A percentile compares a stretch with the other conserved stretches of the same genome.
Evolutionary conservation across 1,140 invertebrate species (phyloP).

Genomic region (Elymnias hypermnestra): DNA sequence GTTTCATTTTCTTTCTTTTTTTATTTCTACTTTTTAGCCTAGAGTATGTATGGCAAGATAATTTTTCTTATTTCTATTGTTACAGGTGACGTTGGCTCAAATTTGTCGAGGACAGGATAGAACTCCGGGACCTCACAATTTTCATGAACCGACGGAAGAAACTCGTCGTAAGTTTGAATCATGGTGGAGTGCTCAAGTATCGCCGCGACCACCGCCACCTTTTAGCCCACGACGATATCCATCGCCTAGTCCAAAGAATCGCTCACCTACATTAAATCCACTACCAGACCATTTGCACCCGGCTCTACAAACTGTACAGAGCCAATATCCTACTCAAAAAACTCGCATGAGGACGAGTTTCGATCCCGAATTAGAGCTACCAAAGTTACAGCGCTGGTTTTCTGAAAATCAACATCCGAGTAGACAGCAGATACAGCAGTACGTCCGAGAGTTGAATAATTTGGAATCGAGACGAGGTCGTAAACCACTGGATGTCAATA

Average conservation of each 20-base stretch:
- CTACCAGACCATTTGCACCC: constrained; percentile 79
- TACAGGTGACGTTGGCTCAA: constrained; percentile 85
- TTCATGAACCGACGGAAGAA: constrained; percentile 84
- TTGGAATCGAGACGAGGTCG: constrained; percentile 93
- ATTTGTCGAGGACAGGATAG: constrained; percentile 82
- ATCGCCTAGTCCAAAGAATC: constrained; percentile 72
- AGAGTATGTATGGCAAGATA: too few relatives aligned
- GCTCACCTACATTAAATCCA: constrained; percentile 56
- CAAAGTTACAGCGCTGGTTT: constrained; percentile 96
- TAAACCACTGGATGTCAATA: constrained; percentile 96
- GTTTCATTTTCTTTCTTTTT: constrained; percentile 46
- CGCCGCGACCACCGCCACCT: constrained; percentile 78
- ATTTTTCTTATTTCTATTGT: constrained; percentile 42
- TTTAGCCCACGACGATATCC: constrained; percentile 76
- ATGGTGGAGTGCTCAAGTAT: constrained; percentile 82
- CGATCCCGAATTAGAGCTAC: constrained; percentile 96
- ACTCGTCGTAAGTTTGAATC: constrained; percentile 86
- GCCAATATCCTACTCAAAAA: constrained; percentile 88
- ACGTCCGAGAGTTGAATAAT: constrained; percentile 94
- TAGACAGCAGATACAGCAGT: constrained; percentile 95
- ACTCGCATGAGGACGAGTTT: constrained; percentile 94
- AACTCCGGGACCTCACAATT: constrained; percentile 69
- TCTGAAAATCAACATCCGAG: constrained; percentile 96
- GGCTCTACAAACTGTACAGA: constrained; percentile 83
- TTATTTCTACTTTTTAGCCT: background rate